Evolutionary conservation across 2,888 invertebrate genomes (phyloP).

Genomic region (Epistrophella euchroma): DNA sequence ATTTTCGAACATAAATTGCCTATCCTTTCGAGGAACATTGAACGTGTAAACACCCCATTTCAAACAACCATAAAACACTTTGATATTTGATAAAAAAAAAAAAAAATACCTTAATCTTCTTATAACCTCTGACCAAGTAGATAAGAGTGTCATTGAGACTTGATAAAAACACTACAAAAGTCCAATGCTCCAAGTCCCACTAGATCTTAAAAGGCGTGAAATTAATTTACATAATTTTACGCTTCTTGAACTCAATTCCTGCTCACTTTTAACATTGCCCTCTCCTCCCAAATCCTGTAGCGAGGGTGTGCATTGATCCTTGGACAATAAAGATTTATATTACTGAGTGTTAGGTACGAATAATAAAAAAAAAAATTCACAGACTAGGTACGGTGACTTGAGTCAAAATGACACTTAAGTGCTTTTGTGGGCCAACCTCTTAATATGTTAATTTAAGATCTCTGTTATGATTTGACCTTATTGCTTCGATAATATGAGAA

Average conservation of each 20-base stretch:
- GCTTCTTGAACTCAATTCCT: constrained; percentile 83
- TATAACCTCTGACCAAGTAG: constrained; percentile 64
- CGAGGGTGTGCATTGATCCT: constrained; percentile 76
- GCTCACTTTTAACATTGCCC: constrained; percentile 74
- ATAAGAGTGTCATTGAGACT: constrained; percentile 64
- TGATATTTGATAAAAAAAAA: constrained; percentile 56
- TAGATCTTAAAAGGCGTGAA: constrained; percentile 84
- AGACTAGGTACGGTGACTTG: constrained; percentile 42
- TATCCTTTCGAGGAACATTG: constrained; percentile 60
- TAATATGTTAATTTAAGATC: constrained; percentile 75
- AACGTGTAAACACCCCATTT: constrained; percentile 75
- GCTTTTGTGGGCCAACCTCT: constrained; percentile 65
- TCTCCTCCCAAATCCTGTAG: constrained; percentile 28
- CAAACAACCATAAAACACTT: constrained; percentile 68
- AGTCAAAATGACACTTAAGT: constrained; percentile 70
- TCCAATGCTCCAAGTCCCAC: constrained; percentile 67
- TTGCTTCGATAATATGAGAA: constrained; percentile 69
- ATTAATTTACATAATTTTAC: constrained; percentile 84
- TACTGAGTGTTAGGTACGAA: constrained; percentile 36
- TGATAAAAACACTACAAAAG: constrained; percentile 38
- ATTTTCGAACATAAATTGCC: constrained; percentile 36
- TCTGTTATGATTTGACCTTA: constrained; percentile 63
- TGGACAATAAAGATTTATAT: constrained; percentile 76
- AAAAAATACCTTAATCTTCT: constrained; percentile 60
- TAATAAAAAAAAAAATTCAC: constrained; percentile 32